phyloP scores from a whole-genome alignment of 2,888 invertebrate genomes.

The Habrosyne pyritoides region DNA sequence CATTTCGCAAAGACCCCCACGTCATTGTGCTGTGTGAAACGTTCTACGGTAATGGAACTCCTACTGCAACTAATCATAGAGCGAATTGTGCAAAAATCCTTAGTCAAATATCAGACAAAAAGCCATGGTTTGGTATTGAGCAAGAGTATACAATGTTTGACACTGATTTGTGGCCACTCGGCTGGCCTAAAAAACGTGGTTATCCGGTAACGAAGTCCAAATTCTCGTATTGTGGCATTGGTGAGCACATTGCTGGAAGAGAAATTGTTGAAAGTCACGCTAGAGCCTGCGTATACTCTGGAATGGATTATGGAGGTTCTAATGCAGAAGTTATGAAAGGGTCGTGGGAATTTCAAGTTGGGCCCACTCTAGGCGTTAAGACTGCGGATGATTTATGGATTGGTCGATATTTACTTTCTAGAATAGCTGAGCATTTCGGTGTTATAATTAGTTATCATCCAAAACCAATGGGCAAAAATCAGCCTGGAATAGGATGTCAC shows the following conservation, averaged over 20 bases:
- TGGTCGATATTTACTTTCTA: conserved; percentile 90
- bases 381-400: conserved; percentile 95
- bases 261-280: conserved; percentile 97
- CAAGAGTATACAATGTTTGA: conserved; percentile 95
- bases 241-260: conserved; percentile 95
- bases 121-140: conserved; percentile 96
- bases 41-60: conserved; percentile 87
- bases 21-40: conserved; percentile 95
- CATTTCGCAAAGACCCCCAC: conserved; percentile 93
- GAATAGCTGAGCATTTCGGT: conserved; percentile 94
- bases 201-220: conserved; percentile 93
- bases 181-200: conserved; percentile 96
- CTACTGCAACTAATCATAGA: conserved; percentile 89
- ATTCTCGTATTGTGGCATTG: conserved; percentile 94
- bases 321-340: conserved; percentile 99
- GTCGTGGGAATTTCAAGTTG: conserved; percentile 96
- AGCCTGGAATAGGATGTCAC: conserved; percentile 93
- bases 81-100: conserved; percentile 85
- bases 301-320: conserved; percentile 94
- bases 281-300: conserved; percentile 93
- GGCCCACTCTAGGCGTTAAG: conserved; percentile 93
- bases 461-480: conserved; percentile 91
- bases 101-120: conserved; percentile 79
- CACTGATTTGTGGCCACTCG: conserved; percentile 91
- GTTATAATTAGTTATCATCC: conserved; percentile 87